Evolutionary conservation across 2,113 vertebrate genomes (phyloP).

Genomic region (Ailurus styani): DNA sequence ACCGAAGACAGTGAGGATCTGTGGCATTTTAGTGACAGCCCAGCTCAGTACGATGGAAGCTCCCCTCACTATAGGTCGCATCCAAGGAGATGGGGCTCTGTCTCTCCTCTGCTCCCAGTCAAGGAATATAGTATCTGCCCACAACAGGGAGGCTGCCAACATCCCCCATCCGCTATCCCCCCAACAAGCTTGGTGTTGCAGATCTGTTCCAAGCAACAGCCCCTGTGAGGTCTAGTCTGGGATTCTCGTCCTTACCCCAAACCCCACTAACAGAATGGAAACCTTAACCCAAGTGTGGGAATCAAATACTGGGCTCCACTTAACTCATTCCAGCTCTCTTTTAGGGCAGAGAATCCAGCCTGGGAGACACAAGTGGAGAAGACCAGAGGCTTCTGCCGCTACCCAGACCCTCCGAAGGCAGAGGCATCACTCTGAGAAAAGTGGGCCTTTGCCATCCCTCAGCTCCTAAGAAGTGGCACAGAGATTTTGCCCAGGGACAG

Average conservation of each 20-base stretch:
- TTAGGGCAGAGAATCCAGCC: background rate
- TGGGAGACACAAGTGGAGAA: background rate
- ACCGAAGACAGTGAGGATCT: background rate
- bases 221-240: background rate
- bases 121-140: too few species aligned
- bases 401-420: background rate
- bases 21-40: background rate
- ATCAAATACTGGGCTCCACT: too few species aligned
- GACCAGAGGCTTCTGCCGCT: background rate
- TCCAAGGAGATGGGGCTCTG: background rate
- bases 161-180: background rate
- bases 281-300: background rate
- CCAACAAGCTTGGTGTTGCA: too few species aligned
- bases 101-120: background rate
- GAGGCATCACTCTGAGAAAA: background rate
- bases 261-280: background rate
- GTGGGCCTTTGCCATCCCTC: accelerated
- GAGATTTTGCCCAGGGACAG: background rate
- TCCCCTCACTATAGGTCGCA: background rate
- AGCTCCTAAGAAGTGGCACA: background rate
- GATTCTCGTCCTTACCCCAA: background rate
- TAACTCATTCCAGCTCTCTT: background rate
- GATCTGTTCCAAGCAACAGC: background rate
- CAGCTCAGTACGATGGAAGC: background rate
- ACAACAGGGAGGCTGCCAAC: background rate